Base-by-base conservation (phyloP, 2,113 vertebrate genomes). In the Coptodon rendalli region DNA sequence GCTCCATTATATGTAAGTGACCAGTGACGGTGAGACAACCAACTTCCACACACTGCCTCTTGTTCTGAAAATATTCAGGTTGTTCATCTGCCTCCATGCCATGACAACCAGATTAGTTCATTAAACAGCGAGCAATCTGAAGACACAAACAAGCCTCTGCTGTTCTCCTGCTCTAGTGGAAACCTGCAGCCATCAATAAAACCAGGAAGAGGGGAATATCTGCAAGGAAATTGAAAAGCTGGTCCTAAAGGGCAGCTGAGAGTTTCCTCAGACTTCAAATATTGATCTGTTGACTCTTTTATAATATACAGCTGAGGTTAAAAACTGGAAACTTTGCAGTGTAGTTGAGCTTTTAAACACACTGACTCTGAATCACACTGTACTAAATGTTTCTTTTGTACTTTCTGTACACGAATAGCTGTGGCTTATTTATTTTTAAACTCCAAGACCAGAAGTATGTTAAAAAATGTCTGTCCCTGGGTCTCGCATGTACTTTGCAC, bases 1-100 rank as follows among this genome's bases (percentile, higher is more conserved):
- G 97, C 86, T 98, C 98, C 9, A 98, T 99, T 92, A 97, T 99
- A 86, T 98, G 99, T 99, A 94, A 99, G 97, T 97, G 84, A 50
- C 88, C 43, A 31, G 81, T 81, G 73, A 85, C 84, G 1, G 7
- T 34, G 83, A 86, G 71, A 3, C 5, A n/a, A 7, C 24, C 12
- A 2, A 6, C 48, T 80, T 45, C 13, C 19, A 59, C 82, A 90
- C 76, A 89, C 9, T 16, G 6, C 50, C 48, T 17, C 29, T 89
- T 93, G 82, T 87, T 48, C 78, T 34, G 29, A 19, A 16, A 50
- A 52, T 13, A 8, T 24, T 29, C 24, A 6, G 7, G 48, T 52
- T 92, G 90, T 93, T 93, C 92, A 8, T 93, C 82, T 88, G 54
- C 85, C 61, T 80, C 80, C 4, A 88, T 50, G 6, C 92, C 90